Percentiles rank a stretch among this genome's conserved stretches.
These are phyloP conservation scores for Tokudaia tokunoshimensis DNA, from an alignment of 2,797 vertebrate species.

Conservation along the genomic window DNA sequence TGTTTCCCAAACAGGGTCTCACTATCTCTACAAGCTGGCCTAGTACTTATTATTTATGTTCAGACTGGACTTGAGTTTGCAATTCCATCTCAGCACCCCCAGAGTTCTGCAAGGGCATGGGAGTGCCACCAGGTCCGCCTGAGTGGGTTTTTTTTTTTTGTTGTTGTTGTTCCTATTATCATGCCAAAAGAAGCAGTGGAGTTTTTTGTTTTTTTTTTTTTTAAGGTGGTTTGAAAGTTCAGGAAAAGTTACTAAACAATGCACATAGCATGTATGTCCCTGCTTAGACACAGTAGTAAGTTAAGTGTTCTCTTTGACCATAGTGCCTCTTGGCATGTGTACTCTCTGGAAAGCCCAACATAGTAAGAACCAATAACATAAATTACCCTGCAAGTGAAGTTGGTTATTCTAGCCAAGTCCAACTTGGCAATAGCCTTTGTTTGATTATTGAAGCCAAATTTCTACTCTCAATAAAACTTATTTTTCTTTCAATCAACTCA, in stretches of 20 bases:
- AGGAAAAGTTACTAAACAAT: neutral
- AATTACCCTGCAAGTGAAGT: slow-evolving; percentile 56
- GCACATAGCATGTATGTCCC: neutral
- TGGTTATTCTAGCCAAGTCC: slow-evolving; percentile 29
- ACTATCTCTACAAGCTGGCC: neutral
- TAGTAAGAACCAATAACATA: slow-evolving; percentile 46
- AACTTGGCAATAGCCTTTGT: slow-evolving; percentile 4
- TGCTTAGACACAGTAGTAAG: neutral
- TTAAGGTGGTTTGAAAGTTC: slow-evolving; percentile 31
- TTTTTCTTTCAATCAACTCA: slow-evolving; percentile 21
- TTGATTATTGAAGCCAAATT: slow-evolving; percentile 51
- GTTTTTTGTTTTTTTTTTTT: slow-evolving; percentile 49
- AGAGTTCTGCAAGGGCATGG: neutral
- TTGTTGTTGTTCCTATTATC: neutral
- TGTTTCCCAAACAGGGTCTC: neutral
- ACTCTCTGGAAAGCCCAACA: neutral
- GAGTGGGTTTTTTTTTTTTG: neutral
- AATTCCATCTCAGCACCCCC: neutral
- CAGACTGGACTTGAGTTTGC: neutral
- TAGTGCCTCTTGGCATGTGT: slow-evolving; percentile 1
- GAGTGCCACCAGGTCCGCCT: no score
- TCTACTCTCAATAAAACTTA: slow-evolving; percentile 29
- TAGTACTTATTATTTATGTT: neutral
- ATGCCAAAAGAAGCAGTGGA: neutral
- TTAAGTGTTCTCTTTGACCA: neutral